Base-by-base conservation (phyloP, 2,797 vertebrate species). In the Nyctalus aviator region DNA sequence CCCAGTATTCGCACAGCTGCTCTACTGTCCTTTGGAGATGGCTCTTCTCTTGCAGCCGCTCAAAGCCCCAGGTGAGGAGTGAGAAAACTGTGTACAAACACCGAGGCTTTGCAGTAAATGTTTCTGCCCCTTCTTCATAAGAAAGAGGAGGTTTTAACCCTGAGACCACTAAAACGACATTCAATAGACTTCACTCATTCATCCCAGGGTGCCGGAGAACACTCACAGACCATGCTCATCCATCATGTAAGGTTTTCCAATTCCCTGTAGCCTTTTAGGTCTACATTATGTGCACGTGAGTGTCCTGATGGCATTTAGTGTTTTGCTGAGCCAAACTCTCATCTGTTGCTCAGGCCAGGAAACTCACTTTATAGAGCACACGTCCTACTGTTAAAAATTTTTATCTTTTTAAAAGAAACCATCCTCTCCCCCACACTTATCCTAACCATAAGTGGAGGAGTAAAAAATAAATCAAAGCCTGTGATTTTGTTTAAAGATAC, bases 401-500 rank as follows among this genome's bases (percentile, higher is more conserved):
- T 9, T 71, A 71, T 7, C 8, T 30, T 44, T 92, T 75, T 25
- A 3, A 90, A 91, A 84, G 50, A 84, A 59, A 30, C 25, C 46
- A 8, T 55, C 32, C 6, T 6, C 14, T 48, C 20, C 14, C 17
- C 17, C 20, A 44, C 23, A 71, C 35, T 53, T 53, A 46, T 23
- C 27, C 25, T 10, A 46, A 44, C 8, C 32, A 0, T 44, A 66
- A 91, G 18, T 59, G 11, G 50, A 71, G 44, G 66, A 53, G 17
- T n/a, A 57, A 85, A 90, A 81, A 73, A n/a, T 14, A 53, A 41
- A 23, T 44, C 18, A 50, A 71, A 57, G 15, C 4, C 14, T 57
- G 30, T 55, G 10, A 18, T 73, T 76, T 84, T 41, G 15, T 46
- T 90, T 62, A 84, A 86, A 93, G 41, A 75, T 84, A 83, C 81